Base-by-base conservation (phyloP, 2,797 vertebrate genomes). In the Monodelphis domestica region DNA sequence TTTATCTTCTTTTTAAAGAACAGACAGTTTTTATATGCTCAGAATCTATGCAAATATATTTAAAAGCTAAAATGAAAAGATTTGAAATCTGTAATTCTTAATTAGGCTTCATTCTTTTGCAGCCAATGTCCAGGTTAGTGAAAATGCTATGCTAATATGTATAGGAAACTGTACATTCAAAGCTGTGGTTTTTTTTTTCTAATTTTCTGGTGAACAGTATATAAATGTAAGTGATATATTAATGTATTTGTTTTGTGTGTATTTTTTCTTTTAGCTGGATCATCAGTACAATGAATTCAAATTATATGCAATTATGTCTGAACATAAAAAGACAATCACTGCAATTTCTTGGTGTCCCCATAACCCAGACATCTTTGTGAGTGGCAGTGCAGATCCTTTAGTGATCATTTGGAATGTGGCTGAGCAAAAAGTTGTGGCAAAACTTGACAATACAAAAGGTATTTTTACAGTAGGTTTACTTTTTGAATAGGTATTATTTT, bases 241-340 rank as follows among this genome's bases (percentile, higher is more conserved):
- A 45, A 96, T 94, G 56, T 54, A 51, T 0, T 0, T 93, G 9
- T 97, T 96, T 97, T 87, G 54, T 96, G 93, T 96, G 89, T 97
- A 0, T 92, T 93, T 90, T 95, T 95, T 92, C 38, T 54, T 98
- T 93, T 94, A 99, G 99, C 95, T 99, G 98, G 99, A 99, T 98
- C 99, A 99, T 98, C 99, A 97, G 96, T 99, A 99, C 96, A 99
- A 99, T 97, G 99, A 99, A 97, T 99, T 99, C 97, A 99, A 99
- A 96, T 98, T 99, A 94, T 98, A 98, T 28, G 99, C 99, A 53
- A 99, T 99, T 98, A 99, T 99, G 99, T 99, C 99, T 24, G 99
- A 99, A 94, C 99, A 99, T 97, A 99, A 99, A 98, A 99, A 99
- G 98, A 99, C 99, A 91, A 99, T 99, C 96, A 99, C 99, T 29